phyloP scores from a whole-genome alignment of 2,113 vertebrate species.

The Psammodynastes pulverulentus region DNA sequence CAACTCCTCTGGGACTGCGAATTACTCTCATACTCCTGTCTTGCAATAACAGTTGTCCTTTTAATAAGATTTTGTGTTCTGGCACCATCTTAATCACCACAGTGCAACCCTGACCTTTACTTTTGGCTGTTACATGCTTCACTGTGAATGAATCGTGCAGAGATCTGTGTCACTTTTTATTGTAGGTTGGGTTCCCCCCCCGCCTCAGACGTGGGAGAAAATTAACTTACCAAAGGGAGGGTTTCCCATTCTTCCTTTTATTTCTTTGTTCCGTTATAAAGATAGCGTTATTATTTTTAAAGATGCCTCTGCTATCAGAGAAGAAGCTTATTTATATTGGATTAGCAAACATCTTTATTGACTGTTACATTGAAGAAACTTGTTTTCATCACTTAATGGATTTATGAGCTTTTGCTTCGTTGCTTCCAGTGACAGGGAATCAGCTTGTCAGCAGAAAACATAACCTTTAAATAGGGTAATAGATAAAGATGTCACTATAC shows the following conservation, averaged over 20 bases:
- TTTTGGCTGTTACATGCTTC: constrained; percentile 54
- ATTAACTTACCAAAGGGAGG: constrained; percentile 55
- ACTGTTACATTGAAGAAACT: constrained; percentile 66
- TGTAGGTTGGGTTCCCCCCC: constrained; percentile 53
- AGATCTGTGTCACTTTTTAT: constrained; percentile 44
- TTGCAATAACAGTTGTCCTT: constrained; percentile 44
- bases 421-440: constrained; percentile 58
- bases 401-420: constrained; percentile 71
- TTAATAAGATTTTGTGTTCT: constrained; percentile 63
- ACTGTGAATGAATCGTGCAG: constrained; percentile 50
- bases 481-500: constrained; percentile 38
- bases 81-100: constrained; percentile 51
- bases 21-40: constrained; percentile 54
- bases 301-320: constrained; percentile 50
- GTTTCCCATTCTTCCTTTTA: constrained; percentile 12
- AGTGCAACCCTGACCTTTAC: constrained; percentile 58
- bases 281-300: constrained; percentile 59
- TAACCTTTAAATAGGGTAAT: constrained; percentile 51
- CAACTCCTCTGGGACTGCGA: constrained; percentile 55
- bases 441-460: constrained; percentile 55
- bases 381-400: constrained; percentile 72
- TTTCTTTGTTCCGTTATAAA: constrained; percentile 43
- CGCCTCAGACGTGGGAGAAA: constrained; percentile 23
- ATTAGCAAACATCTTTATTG: constrained; percentile 68
- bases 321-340: constrained; percentile 61